Evolutionary conservation across 2,888 invertebrate genomes (phyloP), one percentile per base, ranked within the genome.

Genomic region (Sclerodermus sp.): DNA sequence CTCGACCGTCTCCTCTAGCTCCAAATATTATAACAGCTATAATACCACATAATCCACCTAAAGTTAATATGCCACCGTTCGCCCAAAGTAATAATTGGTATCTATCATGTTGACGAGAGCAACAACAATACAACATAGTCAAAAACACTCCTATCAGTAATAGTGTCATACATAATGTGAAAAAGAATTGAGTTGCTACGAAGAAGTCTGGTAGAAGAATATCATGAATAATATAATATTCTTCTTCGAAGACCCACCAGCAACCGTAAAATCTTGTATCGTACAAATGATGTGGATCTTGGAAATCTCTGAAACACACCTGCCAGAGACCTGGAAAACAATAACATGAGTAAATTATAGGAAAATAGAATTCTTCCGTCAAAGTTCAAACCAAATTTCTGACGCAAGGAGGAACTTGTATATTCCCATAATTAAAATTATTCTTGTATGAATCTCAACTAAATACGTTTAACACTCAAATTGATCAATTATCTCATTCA

Each of bases 241-340:
- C 96, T 77, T 95, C 96, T 79, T 96, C 93, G 71, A 96, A 95
- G 53, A 97, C 91, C 95, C 96, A 97, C 91, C 94, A 94, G 73
- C 97, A 97, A 0, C 93, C 93, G 13, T 82, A 84, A 68, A 93
- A 93, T 45, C 83, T 82, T 4, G 86, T 87, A 69, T 96, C 93
- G 79, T 96, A 96, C 77, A 87, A 85, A 60, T 90, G 88, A 62
- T 90, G 88, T 3, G 90, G 86, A 74, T 96, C 96, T 78, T 90
- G 87, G 74, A 94, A 95, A 39, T 89, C 84, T 66, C 88, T 84
- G 68, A 97, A 93, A 75, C 97, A 97, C 2, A 94, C 93, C 78
- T 94, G 90, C 97, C 97, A 97, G 31, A 97, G 81, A 29, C 97
- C 97, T 88, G 77, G 14, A 83, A 80, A 56, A 36, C 42, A 43